phyloP scores from a whole-genome alignment of 2,888 invertebrate species.

The Polydrusus cervinus region DNA sequence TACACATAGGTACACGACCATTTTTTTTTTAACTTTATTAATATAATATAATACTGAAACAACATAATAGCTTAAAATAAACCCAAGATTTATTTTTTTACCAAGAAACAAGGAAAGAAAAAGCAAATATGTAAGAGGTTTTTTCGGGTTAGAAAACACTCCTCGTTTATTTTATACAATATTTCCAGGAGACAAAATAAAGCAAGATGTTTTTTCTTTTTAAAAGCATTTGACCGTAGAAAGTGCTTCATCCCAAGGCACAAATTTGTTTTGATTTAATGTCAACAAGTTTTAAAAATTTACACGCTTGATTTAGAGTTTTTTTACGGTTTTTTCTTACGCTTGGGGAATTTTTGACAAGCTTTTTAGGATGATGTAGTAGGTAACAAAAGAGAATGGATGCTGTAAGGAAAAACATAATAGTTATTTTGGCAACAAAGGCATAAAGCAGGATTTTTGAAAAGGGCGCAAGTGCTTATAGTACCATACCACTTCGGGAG shows the following conservation, averaged over 20 bases:
- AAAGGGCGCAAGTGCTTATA: no score
- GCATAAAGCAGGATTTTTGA: background rate
- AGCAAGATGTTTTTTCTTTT: constrained; percentile 2
- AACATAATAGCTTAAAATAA: no score
- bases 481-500: no score
- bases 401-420: background rate
- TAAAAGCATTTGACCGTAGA: constrained; percentile 40
- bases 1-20: no score
- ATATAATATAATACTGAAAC: no score
- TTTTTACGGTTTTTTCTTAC: constrained; percentile 26
- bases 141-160: background rate
- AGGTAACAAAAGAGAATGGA: constrained; percentile 9
- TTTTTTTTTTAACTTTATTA: no score
- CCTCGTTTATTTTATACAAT: constrained; percentile 9
- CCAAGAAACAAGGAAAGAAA: background rate
- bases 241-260: constrained; percentile 13
- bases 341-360: constrained; percentile 9
- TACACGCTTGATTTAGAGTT: constrained; percentile 30
- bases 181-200: constrained; percentile 15
- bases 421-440: background rate
- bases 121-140: background rate
- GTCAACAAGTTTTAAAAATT: constrained; percentile 45
- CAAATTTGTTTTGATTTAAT: constrained; percentile 48
- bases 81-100: background rate
- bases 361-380: constrained; percentile 1